Evolutionary conservation across 2,888 invertebrate species (phyloP), one percentile per base, ranked within the genome.

Genomic region (Microdon myrmicae): DNA sequence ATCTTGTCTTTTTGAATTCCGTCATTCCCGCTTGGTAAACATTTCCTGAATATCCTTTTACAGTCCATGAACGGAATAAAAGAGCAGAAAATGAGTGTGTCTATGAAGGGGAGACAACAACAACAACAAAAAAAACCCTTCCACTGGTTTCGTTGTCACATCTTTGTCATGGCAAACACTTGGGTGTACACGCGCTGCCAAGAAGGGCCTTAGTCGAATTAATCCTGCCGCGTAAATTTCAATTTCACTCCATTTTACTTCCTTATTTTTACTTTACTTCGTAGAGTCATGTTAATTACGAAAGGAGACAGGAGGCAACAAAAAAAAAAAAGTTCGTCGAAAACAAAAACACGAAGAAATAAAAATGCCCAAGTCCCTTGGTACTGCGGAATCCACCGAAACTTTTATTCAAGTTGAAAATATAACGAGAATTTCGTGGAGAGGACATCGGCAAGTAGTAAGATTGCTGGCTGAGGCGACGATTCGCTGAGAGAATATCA

Each of bases 151-250:
- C n/a, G n/a, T n/a, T n/a, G 58, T 58, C 58, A 53, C 49, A 43
- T 37, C 6, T 6, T 37, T 58, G 58, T 53, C 58, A 64, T 45
- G 23, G 45, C 19, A 38, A 37, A 53, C 64, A 58, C 58, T 58
- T 53, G n/a, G 12, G 41, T 17, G 47, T 41, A 29, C 26, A 23
- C 22, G 32, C 41, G 29, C 16, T 6, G 14, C 13, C 19, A 28
- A 20, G 13, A 38, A 38, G 22, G 10, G 29, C 10, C 25, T 35
- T 22, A 44, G 39, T 45, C 35, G 29, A 26, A 51, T 64, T 64
- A 47, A 64, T 58, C 51, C 58, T 35, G 58, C 45, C 31, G 51
- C 58, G 58, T 64, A 47, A 51, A 64, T 64, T 64, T 58, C 51
- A 53, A 64, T 64, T 64, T 31, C 25, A 41, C 13, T 10, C 25